These are phyloP conservation scores for Ammospiza nelsoni DNA, from an alignment of 2,113 vertebrate species.

Conservation along the genomic window DNA sequence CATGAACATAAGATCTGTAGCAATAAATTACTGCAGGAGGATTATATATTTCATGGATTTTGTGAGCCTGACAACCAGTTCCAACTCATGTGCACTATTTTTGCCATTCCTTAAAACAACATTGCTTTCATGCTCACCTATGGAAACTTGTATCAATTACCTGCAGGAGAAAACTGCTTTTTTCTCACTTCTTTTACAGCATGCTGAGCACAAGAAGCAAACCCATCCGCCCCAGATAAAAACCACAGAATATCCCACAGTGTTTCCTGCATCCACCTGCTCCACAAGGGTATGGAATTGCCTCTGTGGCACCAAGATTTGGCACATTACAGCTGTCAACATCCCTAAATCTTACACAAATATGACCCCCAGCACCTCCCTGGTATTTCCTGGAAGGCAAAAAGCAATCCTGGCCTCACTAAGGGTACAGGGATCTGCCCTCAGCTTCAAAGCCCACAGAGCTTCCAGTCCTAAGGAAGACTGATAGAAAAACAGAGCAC, in stretches of 20 bases:
- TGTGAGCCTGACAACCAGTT: neutral
- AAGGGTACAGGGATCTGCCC: neutral
- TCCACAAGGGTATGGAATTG: fast-evolving
- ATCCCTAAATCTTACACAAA: neutral
- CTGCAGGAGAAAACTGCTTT: neutral
- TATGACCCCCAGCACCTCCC: neutral
- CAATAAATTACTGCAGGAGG: neutral
- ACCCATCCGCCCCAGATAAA: fast-evolving
- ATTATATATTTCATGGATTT: neutral
- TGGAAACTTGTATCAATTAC: neutral
- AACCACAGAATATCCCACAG: fast-evolving
- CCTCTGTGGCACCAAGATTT: fast-evolving
- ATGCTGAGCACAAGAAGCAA: neutral
- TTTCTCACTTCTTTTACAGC: neutral
- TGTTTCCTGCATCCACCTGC: neutral
- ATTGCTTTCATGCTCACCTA: neutral
- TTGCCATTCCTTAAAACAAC: neutral
- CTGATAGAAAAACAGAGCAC: neutral
- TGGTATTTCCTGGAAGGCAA: neutral
- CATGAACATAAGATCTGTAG: neutral
- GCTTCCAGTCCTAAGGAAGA: neutral
- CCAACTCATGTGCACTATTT: neutral
- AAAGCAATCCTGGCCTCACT: neutral
- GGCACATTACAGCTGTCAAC: fast-evolving
- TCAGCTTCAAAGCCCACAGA: neutral